A percentile compares a stretch with the other conserved stretches of the same genome.
phyloP scores from a whole-genome alignment of 2,797 vertebrate genomes.

The Adelosebastes latens region DNA sequence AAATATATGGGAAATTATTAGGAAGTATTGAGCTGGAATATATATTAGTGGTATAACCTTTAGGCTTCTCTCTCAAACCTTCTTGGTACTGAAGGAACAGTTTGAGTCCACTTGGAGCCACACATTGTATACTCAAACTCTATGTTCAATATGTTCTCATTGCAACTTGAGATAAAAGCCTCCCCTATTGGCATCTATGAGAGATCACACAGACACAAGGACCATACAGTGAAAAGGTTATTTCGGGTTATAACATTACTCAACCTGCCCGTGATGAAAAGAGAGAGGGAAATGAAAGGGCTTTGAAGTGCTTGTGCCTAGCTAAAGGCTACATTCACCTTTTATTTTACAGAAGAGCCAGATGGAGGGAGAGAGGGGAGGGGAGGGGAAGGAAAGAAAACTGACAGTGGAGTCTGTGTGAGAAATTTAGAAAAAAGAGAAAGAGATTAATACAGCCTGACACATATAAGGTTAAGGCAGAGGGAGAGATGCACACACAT shows the following conservation, averaged over 20 bases:
- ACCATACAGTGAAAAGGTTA: constrained; percentile 53
- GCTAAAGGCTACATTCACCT: constrained; percentile 67
- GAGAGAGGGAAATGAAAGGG: constrained; percentile 48
- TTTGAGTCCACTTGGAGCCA: not conserved
- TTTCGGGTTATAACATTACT: constrained; percentile 56
- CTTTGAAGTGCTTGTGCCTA: constrained; percentile 62
- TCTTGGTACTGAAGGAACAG: not conserved
- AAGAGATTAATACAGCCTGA: constrained; percentile 41
- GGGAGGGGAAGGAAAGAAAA: constrained; percentile 28
- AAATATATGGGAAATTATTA: not conserved
- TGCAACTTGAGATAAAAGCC: constrained; percentile 47
- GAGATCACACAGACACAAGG: constrained; percentile 47
- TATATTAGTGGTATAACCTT: not conserved
- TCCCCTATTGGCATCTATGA: constrained; percentile 23
- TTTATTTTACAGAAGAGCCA: constrained; percentile 59
- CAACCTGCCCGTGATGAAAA: constrained; percentile 56
- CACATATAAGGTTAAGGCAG: constrained; percentile 45
- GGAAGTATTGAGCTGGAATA: not conserved
- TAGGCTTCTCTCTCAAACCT: not conserved
- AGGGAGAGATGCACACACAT: constrained; percentile 33
- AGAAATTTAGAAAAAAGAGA: constrained; percentile 10
- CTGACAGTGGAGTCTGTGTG: constrained; percentile 28
- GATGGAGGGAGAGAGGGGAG: constrained; percentile 16
- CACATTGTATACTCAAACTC: constrained; percentile 7
- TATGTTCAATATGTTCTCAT: not conserved